phyloP scores from a whole-genome alignment of 2,113 vertebrate species.

The Oxygymnocypris stewartii region DNA sequence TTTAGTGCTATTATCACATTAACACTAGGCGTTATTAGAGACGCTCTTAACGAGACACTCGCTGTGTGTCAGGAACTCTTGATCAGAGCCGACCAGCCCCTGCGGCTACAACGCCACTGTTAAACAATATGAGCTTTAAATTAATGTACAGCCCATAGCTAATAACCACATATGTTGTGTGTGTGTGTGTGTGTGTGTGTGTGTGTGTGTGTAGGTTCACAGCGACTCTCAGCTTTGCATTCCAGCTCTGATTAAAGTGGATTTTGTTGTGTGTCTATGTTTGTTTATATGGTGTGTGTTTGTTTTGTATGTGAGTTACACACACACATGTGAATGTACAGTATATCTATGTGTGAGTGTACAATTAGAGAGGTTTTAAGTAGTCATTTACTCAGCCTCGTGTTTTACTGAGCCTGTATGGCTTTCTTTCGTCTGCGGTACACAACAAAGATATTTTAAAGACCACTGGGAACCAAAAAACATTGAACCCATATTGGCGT shows the following conservation, averaged over 20 bases:
- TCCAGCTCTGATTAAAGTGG: neutral
- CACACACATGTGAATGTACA: neutral
- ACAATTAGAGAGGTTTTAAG: neutral
- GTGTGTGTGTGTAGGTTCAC: neutral
- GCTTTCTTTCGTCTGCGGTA: neutral
- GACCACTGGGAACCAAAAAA: neutral
- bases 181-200: slow-evolving; percentile 19
- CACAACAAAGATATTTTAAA: neutral
- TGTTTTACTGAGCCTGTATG: neutral
- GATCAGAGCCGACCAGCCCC: neutral
- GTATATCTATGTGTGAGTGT: neutral
- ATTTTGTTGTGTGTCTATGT: neutral
- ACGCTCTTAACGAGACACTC: slow-evolving; percentile 1
- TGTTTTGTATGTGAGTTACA: neutral
- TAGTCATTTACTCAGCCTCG: neutral
- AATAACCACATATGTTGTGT: slow-evolving; percentile 13
- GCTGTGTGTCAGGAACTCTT: slow-evolving; percentile 17
- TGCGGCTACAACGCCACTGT: neutral
- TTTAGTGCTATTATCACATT: slow-evolving; percentile 40
- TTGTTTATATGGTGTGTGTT: slow-evolving; percentile 27
- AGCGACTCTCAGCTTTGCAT: neutral
- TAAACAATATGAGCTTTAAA: slow-evolving; percentile 28
- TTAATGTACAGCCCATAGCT: neutral
- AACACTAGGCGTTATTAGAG: slow-evolving; percentile 25
- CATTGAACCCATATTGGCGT: neutral